Evolutionary conservation across 2,888 invertebrate genomes (phyloP), one percentile per base, ranked within the genome.

Genomic region (Chrysotoxum bicinctum): DNA sequence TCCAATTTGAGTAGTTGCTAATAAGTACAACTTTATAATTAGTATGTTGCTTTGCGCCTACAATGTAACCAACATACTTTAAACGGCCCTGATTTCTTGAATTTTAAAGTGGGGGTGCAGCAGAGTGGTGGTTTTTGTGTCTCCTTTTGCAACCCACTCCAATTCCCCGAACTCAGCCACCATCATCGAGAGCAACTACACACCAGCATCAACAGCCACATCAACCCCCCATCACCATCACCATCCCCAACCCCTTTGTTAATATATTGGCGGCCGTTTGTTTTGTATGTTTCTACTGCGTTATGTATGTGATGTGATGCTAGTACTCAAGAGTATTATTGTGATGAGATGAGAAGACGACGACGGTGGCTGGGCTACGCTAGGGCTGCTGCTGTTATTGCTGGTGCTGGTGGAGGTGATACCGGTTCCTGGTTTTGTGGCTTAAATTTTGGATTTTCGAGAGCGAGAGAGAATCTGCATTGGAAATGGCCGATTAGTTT

Each of bases 261-360:
- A 85, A 85, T 81, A 85, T 81, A 85, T 85, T 81, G 85, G 81
- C 85, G 85, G 85, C 85, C 81, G 81, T 77, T 85, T 85, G 85
- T 85, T 85, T 85, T 81, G 84, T 80, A 68, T 84, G 77, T 73
- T 82, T 69, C 68, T 68, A 60, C 60, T 79, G 73, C 79, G 48
- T 78, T 83, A 69, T 76, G 56, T 80, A 75, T 54, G 43, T 60
- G 66, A 64, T 64, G 64, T 45, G 40, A 54, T 77, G 43, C 50
- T 23, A 45, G 45, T 54, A 48, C 60, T 64, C 76, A 62, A 60
- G 74, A 74, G 69, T 79, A 74, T 50, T 79, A 74, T 50, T 73
- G 68, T 60, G 58, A 69, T 70, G 70, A 68, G 50, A 75, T 54
- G 84, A 73, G 75, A 73, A 69, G 76, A 62, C 45, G 76, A 48